These are phyloP conservation scores for Somateria mollissima DNA, from an alignment of 2,797 vertebrate genomes.

Conservation along the genomic window DNA sequence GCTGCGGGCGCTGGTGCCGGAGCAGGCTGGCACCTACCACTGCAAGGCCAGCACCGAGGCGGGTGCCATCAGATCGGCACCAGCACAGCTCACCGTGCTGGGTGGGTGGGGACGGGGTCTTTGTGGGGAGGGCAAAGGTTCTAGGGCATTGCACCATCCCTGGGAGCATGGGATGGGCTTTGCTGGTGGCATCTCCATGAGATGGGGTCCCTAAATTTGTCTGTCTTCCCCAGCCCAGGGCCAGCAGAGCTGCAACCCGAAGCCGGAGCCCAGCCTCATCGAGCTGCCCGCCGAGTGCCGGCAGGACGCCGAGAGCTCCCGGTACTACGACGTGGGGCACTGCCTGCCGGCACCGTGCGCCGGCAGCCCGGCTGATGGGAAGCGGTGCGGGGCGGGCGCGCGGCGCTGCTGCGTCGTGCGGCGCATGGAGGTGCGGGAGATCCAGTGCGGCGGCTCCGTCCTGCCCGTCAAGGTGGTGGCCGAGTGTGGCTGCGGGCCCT, in stretches of 20 bases:
- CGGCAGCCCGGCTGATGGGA: constrained; percentile 72
- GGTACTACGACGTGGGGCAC: constrained; percentile 87
- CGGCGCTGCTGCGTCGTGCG: constrained; percentile 87
- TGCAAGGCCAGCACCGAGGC: constrained; percentile 90
- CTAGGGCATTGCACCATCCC: not conserved
- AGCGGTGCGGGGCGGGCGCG: constrained; percentile 81
- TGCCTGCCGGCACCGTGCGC: constrained; percentile 86
- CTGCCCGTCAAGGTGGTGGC: constrained; percentile 88
- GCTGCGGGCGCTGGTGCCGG: constrained; percentile 78
- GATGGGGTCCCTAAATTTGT: not conserved
- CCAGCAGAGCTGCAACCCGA: constrained; percentile 83
- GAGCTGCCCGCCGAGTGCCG: constrained; percentile 88
- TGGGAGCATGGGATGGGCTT: not conserved
- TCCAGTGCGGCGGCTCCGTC: constrained; percentile 84
- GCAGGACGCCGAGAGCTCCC: constrained; percentile 79
- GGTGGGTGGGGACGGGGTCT: constrained; percentile 78
- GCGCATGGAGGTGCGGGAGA: constrained; percentile 82
- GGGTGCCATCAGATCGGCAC: constrained; percentile 86
- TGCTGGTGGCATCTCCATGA: accelerated
- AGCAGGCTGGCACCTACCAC: constrained; percentile 88
- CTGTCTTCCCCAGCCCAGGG: constrained; percentile 77
- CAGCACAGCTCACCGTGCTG: constrained; percentile 84
- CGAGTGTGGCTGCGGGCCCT: constrained; percentile 88
- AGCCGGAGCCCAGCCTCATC: constrained; percentile 85
- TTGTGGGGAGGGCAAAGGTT: too few species aligned